Base-by-base conservation (phyloP, 2,113 vertebrate species). In the Gasterosteus nipponicus region DNA sequence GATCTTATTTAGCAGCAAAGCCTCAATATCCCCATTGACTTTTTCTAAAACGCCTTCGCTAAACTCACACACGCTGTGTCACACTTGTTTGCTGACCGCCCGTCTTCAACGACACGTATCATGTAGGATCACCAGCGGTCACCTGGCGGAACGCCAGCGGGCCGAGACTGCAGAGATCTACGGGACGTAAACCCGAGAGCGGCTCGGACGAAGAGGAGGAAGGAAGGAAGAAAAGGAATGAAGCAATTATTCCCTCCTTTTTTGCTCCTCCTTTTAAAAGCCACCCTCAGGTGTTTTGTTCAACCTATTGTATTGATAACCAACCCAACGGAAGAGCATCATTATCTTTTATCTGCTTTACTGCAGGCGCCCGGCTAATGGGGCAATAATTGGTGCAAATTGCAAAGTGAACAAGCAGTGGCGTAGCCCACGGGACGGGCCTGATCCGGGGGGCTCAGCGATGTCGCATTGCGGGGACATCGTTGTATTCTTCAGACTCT, bases 391-490 rank as follows among this genome's bases (percentile, higher is more conserved):
- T 86, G 84, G 81, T 81, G 67, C 73, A 75, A 80, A 89, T 87
- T 78, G 77, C 71, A 49, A 82, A 79, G 82, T 42, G 77, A 73
- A 82, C 69, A 58, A 47, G 49, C 42, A 12, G 72, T 67, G 67
- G 69, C 75, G 6, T 77, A 56, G 85, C 88, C 84, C 84, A 82
- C 79, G 81, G 84, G 80, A 86, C 29, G 44, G 22, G 31, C 38
- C 75, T 80, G 86, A 89, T 80, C 83, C 71, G 80, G 84, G 71
- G 46, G 41, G 38, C 65, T 7, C 41, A 8, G 38, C 61, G n/a
- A 65, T 91, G 90, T 91, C 86, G 89, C 92, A 93, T 82, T 93
- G 91, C 87, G 67, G 91, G 22, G 78, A 84, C 77, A 89, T 63
- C 67, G 33, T 44, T 47, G 68, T 51, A 49, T 88, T 81, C 82